Evolutionary conservation across 2,888 invertebrate species (phyloP).

Genomic region (Ypsolopha sequella): DNA sequence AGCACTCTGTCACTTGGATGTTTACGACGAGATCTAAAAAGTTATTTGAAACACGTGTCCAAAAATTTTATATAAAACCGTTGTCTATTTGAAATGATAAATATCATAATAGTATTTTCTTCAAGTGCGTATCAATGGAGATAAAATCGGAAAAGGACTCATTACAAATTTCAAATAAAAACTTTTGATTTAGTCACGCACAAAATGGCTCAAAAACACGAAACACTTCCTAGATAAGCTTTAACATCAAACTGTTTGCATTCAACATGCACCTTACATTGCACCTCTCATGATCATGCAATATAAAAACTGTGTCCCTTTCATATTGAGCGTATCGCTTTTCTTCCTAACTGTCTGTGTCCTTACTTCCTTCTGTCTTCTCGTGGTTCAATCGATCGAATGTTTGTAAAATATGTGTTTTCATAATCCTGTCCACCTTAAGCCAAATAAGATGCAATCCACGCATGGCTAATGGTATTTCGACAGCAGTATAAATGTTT

Average conservation of each 20-base stretch:
- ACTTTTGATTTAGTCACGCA: slow-evolving; percentile 27
- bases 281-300: slow-evolving; percentile 51
- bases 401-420: slow-evolving; percentile 35
- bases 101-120: no score
- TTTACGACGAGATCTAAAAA: slow-evolving; percentile 18
- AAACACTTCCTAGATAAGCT: slow-evolving; percentile 37
- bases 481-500: slow-evolving; percentile 54
- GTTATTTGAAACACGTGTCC: slow-evolving; percentile 21
- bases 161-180: background rate
- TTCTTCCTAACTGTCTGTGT: slow-evolving; percentile 31
- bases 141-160: background rate
- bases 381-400: slow-evolving; percentile 19
- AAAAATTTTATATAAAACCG: no score
- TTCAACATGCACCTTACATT: slow-evolving; percentile 37
- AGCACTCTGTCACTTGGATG: no score
- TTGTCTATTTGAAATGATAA: no score
- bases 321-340: slow-evolving; percentile 34
- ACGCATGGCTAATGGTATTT: slow-evolving; percentile 59
- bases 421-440: slow-evolving; percentile 37
- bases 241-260: slow-evolving; percentile 22
- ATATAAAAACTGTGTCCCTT: slow-evolving; percentile 32
- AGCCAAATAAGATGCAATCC: slow-evolving; percentile 29
- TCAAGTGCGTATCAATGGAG: background rate
- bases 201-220: slow-evolving; percentile 52
- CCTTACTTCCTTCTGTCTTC: slow-evolving; percentile 41